phyloP scores from a whole-genome alignment of 2,888 invertebrate species.

The Agonopterix heracliana region DNA sequence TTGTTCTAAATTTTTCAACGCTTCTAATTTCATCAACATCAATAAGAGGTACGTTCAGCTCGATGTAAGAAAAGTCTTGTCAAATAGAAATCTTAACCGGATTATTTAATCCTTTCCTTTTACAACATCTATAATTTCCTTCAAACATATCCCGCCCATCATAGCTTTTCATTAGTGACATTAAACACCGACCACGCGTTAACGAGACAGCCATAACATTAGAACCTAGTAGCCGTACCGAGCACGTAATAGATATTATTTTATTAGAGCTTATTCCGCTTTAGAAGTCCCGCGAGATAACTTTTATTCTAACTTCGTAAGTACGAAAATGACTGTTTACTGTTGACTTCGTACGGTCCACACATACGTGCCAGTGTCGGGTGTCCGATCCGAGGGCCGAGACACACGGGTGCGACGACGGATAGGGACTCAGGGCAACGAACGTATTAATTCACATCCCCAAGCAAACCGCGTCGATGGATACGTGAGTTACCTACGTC shows the following conservation, averaged over 20 bases:
- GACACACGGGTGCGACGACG: constrained; percentile 8
- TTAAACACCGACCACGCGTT: not conserved
- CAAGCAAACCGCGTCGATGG: constrained; percentile 17
- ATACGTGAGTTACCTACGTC: constrained; percentile 20
- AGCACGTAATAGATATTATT: constrained; percentile 4
- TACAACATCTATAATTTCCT: no score
- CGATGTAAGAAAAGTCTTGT: not conserved
- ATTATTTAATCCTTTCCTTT: no score
- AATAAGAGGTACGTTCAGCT: no score
- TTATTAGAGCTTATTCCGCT: constrained; percentile 1
- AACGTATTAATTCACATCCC: constrained; percentile 50
- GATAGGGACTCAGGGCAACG: constrained; percentile 33
- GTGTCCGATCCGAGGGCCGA: not conserved
- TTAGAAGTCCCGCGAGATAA: no score
- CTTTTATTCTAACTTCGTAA: no score
- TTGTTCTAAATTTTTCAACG: no score
- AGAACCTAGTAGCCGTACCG: not conserved
- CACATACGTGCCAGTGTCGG: constrained; percentile 1
- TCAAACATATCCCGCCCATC: no score
- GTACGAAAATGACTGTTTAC: no score
- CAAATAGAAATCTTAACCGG: no score
- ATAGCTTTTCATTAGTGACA: no score
- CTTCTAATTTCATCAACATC: no score
- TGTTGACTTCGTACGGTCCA: no score
- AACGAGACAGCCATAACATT: constrained; percentile 4